Evolutionary conservation across 2,113 vertebrate species (phyloP), one percentile per base, ranked within the genome.

Genomic region (Xyrauchen texanus): DNA sequence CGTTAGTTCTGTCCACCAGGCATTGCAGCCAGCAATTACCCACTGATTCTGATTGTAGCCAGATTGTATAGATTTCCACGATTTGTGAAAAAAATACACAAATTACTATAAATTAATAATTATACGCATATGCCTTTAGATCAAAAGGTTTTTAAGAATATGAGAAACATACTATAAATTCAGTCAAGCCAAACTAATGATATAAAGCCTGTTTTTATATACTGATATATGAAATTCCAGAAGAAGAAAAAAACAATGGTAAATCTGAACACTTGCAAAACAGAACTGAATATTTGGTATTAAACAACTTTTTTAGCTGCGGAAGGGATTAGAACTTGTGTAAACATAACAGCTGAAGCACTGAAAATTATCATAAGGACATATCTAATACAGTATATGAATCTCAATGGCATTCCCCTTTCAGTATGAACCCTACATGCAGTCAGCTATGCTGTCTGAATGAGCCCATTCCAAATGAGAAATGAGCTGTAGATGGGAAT

Each of bases 1-100:
- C 21, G 3, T 34, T 34, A 3, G 21, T 34, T 34, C 21, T 34
- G 21, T 34, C 21, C 21, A 34, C 3, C 21, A 34, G 21, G 21
- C 21, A 34, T 7, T 70, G 78, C 21, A 57, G 57, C 47, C 77
- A 44, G 55, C 13, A n/a, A 71, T 60, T 73, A 21, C 67, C 70
- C 53, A 62, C 62, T 46, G 55, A 77, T 58, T 55, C 62, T 16
- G 49, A 66, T n/a, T n/a, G n/a, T 77, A 65, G 71, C 52, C 46
- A 70, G 67, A 13, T 60, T 76, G 65, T 83, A 73, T 44, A 83
- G 49, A 73, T 76, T 70, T 77, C 79, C n/a, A n/a, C n/a, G n/a
- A n/a, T n/a, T n/a, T n/a, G 12, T 8, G 5, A 70, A 52, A 58
- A 58, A n/a, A 1, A 58, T 58, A n/a, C 21, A 34, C 21, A 34